Conservation (phyloP, 2,113 vertebrate species). For the Dunckerocampus dactyliophorus region DNA sequence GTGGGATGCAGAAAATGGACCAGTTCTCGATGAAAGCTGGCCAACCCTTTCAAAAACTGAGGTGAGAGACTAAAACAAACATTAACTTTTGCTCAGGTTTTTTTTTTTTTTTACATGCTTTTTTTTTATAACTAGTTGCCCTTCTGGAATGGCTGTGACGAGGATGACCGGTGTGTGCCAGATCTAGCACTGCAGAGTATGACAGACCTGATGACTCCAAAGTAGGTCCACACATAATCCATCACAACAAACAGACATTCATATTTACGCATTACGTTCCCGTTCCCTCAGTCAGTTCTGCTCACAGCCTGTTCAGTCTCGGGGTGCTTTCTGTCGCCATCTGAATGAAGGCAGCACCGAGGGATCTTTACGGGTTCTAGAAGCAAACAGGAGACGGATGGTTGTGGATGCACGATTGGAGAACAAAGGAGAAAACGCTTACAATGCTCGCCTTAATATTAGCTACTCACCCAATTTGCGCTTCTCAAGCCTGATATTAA, state of each 20-base stretch:
- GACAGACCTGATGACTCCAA: conserved; percentile 81
- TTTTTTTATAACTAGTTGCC: conserved; percentile 76
- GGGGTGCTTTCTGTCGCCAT: conserved; percentile 55
- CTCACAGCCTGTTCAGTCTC: conserved; percentile 64
- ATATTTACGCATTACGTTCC: neutral
- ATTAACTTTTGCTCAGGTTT: neutral
- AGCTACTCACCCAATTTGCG: conserved; percentile 86
- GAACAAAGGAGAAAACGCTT: conserved; percentile 92
- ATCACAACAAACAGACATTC: neutral
- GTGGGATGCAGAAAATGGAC: conserved; percentile 69
- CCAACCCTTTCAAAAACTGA: conserved; percentile 81
- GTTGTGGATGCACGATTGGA: conserved; percentile 82
- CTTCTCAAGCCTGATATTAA: conserved; percentile 85
- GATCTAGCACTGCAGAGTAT: conserved; percentile 84
- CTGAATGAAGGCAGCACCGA: conserved; percentile 23
- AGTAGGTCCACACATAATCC: conserved; percentile 70
- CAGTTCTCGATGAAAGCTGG: conserved; percentile 86
- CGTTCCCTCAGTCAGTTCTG: conserved; percentile 81
- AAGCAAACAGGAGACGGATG: conserved; percentile 81
- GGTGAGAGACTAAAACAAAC: conserved; percentile 58
- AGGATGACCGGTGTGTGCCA: conserved; percentile 91
- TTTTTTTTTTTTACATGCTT: neutral
- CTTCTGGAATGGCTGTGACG: conserved; percentile 96
- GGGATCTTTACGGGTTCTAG: conserved; percentile 73
- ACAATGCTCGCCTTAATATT: conserved; percentile 82